phyloP scores from a whole-genome alignment of 2,888 invertebrate genomes.

The Pteria penguin region DNA sequence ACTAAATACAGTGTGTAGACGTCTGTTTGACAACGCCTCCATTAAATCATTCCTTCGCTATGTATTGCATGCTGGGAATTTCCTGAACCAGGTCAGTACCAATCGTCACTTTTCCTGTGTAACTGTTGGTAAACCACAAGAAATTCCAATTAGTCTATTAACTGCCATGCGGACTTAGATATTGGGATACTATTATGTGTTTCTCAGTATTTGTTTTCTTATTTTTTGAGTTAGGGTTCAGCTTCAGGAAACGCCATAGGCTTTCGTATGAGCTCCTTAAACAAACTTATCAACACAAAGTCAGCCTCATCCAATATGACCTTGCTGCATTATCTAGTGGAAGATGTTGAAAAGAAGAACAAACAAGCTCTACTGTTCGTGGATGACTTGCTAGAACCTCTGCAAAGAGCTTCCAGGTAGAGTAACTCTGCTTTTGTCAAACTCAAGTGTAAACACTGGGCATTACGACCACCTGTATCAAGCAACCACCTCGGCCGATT shows the following conservation, averaged over 20 bases:
- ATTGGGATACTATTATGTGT: no score
- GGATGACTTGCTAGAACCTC: slow-evolving; percentile 74
- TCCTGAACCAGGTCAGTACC: slow-evolving; percentile 90
- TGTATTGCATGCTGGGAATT: slow-evolving; percentile 97
- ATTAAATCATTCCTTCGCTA: slow-evolving; percentile 94
- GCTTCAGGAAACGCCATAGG: slow-evolving; percentile 98
- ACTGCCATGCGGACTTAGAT: no score
- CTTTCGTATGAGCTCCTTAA: slow-evolving; percentile 94
- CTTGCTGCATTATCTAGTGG: slow-evolving; percentile 96
- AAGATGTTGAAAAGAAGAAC: slow-evolving; percentile 80
- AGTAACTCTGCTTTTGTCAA: no score
- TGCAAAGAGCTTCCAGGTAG: slow-evolving; percentile 74
- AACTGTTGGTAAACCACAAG: no score
- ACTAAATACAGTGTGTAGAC: slow-evolving; percentile 92
- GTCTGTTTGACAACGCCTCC: slow-evolving; percentile 84
- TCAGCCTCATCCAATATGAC: slow-evolving; percentile 98
- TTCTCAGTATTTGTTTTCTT: neutral
- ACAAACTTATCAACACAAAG: slow-evolving; percentile 95
- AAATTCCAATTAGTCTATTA: no score
- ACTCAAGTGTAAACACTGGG: no score
- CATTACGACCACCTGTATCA: no score
- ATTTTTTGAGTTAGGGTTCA: slow-evolving; percentile 93
- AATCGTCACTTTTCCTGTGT: no score
- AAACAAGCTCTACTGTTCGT: slow-evolving; percentile 79
- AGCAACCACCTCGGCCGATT: no score